A percentile compares a stretch with the other conserved stretches of the same genome.
Conservation (phyloP, 2,797 vertebrate species). For the Sebastes variabilis region DNA sequence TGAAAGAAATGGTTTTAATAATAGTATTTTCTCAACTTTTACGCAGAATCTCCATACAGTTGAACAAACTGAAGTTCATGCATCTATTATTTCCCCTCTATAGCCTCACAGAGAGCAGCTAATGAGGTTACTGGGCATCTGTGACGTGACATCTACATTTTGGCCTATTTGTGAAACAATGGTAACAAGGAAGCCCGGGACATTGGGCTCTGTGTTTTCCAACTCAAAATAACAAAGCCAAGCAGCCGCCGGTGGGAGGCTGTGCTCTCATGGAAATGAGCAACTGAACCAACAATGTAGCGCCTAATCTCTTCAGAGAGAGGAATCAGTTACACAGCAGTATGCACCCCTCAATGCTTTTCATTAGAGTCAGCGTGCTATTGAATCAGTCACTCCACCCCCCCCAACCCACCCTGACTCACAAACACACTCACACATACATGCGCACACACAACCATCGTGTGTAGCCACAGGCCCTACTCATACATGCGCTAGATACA, state of each 20-base stretch:
- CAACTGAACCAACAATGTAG: constrained; percentile 86
- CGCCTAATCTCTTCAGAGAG: constrained; percentile 89
- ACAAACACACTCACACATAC: constrained; percentile 48
- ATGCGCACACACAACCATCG: constrained; percentile 50
- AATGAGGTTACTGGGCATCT: constrained; percentile 86
- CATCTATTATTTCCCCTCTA: constrained; percentile 42
- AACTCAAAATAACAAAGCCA: constrained; percentile 78
- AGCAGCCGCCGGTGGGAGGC: constrained; percentile 77
- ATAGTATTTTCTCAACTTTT: not conserved
- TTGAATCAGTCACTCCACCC: constrained; percentile 72
- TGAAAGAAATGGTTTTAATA: not conserved
- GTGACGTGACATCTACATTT: constrained; percentile 89
- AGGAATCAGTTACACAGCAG: constrained; percentile 89
- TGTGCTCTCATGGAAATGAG: constrained; percentile 89
- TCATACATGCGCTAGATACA: constrained; percentile 81
- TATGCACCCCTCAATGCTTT: constrained; percentile 83
- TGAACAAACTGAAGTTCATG: constrained; percentile 50
- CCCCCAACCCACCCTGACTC: constrained; percentile 31
- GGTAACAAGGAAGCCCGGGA: constrained; percentile 84
- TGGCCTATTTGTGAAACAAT: constrained; percentile 87
- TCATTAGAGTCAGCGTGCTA: constrained; percentile 83
- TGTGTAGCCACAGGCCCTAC: constrained; percentile 80
- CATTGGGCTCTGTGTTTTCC: constrained; percentile 78
- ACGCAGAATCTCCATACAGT: not conserved
- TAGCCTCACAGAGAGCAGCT: constrained; percentile 74